phyloP scores from a whole-genome alignment of 2,113 vertebrate species.

The Anhinga rufa region DNA sequence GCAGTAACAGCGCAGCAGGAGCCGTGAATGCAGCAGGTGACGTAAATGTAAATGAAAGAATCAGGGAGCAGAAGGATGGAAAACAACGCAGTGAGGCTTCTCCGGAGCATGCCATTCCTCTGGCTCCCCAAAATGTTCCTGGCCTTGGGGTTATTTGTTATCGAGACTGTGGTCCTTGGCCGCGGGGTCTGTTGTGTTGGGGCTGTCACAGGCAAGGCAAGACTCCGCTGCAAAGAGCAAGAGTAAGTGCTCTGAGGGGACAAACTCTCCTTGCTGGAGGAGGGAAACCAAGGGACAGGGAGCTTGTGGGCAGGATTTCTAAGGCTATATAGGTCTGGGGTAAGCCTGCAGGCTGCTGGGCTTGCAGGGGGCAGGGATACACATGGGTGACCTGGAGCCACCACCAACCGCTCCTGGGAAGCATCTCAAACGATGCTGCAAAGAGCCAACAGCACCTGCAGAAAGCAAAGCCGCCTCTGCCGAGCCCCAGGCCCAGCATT shows the following conservation, averaged over 20 bases:
- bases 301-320: background rate
- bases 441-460: background rate
- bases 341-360: background rate
- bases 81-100: background rate
- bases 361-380: background rate
- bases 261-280: background rate
- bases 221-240: background rate
- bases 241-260: background rate
- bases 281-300: background rate
- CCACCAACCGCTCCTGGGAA: background rate
- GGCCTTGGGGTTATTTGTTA: background rate
- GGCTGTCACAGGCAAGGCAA: background rate
- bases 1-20: background rate
- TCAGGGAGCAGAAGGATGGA: background rate
- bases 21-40: background rate
- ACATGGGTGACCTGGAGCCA: background rate
- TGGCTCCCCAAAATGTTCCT: accelerated
- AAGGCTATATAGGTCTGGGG: background rate
- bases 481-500: background rate
- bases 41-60: background rate
- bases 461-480: background rate
- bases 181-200: background rate
- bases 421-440: background rate
- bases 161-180: accelerated
- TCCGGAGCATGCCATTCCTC: background rate